Base-by-base conservation (phyloP, 2,113 vertebrate species). In the Neoarius graeffei region DNA sequence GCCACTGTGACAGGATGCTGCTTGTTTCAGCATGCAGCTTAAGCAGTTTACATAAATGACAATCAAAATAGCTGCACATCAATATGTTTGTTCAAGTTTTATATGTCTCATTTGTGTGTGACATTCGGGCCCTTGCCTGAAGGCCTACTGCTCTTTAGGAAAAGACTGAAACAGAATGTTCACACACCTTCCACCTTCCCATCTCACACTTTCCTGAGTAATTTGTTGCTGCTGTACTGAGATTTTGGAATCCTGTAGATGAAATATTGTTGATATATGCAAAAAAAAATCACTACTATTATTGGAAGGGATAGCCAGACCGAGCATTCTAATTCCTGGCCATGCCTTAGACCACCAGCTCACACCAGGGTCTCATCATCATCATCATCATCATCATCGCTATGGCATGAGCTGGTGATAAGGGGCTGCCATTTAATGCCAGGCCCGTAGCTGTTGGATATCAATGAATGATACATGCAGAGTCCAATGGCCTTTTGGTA, bases 11-110 rank as follows among this genome's bases (percentile, higher is more conserved):
- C 80, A 62, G 20, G 80, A 48, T 82, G 80, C 80, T 82, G 80
- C 80, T 82, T 30, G 80, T 82, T 57, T 82, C 80, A 25, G 80
- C 80, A 60, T 48, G 80, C 20, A 82, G 27, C 30, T 82, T 42
- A 82, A 10, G 30, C 30, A 62, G 57, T 82, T 82, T 82, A 82
- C 57, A 82, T 42, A 82, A 35, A 62, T 82, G 57, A 62, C 80
- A 82, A 48, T 30, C 57, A 48, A 62, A 62, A 48, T 62, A 82
- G 62, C 13, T 42, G 19, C 80, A 82, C 57, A 62, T 82, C 80
- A 48, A 42, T 62, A 62, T 82, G 80, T 82, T 82, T 62, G 80
- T 35, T 62, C 57, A 82, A 2, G 80, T 62, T 82, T 82, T 82
- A 82, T 82, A 50, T 48, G 19, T 82, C 57, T 82, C 30, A 82